Evolutionary conservation across 92 coral and sea anemone species (phyloP), one percentile per base, ranked within the genome.

Genomic region (Hydrozoanthus gracilis): DNA sequence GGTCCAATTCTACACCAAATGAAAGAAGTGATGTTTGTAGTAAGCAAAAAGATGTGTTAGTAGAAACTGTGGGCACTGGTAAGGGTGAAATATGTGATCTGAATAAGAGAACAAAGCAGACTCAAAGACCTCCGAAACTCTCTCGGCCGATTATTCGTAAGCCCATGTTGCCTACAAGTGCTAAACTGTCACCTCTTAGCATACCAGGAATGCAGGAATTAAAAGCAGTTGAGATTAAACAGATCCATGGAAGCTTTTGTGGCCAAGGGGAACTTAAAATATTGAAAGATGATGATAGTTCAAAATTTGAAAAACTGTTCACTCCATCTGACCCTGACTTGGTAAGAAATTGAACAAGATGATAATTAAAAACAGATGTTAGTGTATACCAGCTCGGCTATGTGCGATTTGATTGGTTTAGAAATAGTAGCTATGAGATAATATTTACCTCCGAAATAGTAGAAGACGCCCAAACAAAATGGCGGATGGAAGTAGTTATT

Each of bases 301-400:
- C 91, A 12, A 13, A 72, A 11, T 96, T 76, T 58, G 78, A 88
- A 78, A 61, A 94, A 47, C 77, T 86, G 83, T 87, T 96, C 65
- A 84, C 88, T 51, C 95, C 99, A 45, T 85, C 99, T 7, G 99
- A 96, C 74, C 99, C 98, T 51, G 98, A 96, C 89, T 96, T 98
- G 98, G 98, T 96, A 66, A 82, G 94, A 64, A 27, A 15, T 27
- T 6, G 50, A 45, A 27, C 39, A 27, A 27, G 39, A 27, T 27
- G 39, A 0, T 27, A 27, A 0, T 27, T 27, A 27, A 27, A 0
- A 27, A 27, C 39, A 27, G 39, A 27, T 2, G 1, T 27, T 27
- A 27, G n/a, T n/a, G n/a, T n/a, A n/a, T n/a, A n/a, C n/a, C n/a
- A n/a, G n/a, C n/a, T n/a, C n/a, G n/a, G n/a, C n/a, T n/a, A n/a